These are phyloP conservation scores for Germaria angustata DNA, from an alignment of 2,888 invertebrate species.

Conservation along the genomic window DNA sequence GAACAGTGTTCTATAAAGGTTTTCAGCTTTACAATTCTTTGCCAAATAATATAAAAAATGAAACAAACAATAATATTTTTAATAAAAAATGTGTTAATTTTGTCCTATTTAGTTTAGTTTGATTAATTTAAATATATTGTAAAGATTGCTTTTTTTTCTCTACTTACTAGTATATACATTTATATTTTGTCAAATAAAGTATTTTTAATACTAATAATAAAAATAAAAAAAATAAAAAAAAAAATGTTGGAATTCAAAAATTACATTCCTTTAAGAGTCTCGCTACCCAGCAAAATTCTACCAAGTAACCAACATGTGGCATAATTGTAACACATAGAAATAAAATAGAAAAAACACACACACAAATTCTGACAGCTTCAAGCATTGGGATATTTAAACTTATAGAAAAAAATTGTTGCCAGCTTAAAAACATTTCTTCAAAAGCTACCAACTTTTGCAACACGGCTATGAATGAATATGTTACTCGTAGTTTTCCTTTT, in stretches of 20 bases:
- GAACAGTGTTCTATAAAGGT: no score
- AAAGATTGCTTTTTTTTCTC: no score
- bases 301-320: constrained; percentile 69
- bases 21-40: no score
- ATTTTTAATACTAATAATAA: no score
- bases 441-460: constrained; percentile 50
- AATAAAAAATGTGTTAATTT: no score
- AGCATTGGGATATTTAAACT: constrained; percentile 78
- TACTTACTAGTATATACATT: no score
- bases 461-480: background rate
- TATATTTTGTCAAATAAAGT: no score
- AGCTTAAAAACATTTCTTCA: constrained; percentile 67
- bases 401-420: constrained; percentile 57
- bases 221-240: background rate
- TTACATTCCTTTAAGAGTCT: constrained; percentile 40
- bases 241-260: background rate
- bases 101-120: no score
- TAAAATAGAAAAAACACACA: background rate
- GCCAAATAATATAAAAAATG: no score
- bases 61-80: no score
- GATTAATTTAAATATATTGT: no score
- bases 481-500: constrained; percentile 3
- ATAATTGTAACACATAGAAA: constrained; percentile 59
- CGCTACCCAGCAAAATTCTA: constrained; percentile 44
- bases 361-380: constrained; percentile 77